Evolutionary conservation across 2,113 vertebrate species (phyloP).

Genomic region (Pteropus alecto): DNA sequence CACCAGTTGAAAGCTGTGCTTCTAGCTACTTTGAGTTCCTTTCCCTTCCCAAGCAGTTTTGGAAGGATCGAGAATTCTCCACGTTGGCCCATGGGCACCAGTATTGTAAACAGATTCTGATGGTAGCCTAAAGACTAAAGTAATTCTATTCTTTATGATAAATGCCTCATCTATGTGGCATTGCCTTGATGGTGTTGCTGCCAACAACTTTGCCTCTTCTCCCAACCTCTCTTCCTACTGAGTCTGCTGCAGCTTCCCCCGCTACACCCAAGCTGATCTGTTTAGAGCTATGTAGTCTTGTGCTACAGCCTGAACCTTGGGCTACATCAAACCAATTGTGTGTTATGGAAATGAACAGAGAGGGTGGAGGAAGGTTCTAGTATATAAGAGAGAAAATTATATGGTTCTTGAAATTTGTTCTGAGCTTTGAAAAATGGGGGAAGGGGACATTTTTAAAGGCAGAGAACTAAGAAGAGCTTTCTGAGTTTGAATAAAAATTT

Average conservation of each 20-base stretch:
- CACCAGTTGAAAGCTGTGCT: neutral
- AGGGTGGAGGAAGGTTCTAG: neutral
- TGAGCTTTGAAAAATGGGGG: neutral
- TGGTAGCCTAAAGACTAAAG: neutral
- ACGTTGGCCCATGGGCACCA: neutral
- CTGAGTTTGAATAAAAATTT: neutral
- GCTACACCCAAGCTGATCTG: neutral
- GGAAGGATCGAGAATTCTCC: neutral
- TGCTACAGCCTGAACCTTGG: neutral
- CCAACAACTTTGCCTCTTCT: neutral
- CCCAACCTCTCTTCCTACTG: neutral
- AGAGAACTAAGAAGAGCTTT: neutral
- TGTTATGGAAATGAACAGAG: neutral
- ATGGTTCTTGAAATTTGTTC: neutral
- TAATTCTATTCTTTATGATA: neutral
- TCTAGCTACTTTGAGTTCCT: neutral
- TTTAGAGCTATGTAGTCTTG: neutral
- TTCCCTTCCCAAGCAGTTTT: neutral
- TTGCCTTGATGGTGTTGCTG: too few species aligned
- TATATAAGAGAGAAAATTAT: neutral
- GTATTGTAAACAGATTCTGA: neutral
- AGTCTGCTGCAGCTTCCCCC: accelerated
- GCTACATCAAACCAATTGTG: neutral
- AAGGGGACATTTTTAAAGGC: neutral
- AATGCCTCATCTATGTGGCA: neutral